Base-by-base conservation (phyloP, 2,888 invertebrate species). In the Epinotia ramella region DNA sequence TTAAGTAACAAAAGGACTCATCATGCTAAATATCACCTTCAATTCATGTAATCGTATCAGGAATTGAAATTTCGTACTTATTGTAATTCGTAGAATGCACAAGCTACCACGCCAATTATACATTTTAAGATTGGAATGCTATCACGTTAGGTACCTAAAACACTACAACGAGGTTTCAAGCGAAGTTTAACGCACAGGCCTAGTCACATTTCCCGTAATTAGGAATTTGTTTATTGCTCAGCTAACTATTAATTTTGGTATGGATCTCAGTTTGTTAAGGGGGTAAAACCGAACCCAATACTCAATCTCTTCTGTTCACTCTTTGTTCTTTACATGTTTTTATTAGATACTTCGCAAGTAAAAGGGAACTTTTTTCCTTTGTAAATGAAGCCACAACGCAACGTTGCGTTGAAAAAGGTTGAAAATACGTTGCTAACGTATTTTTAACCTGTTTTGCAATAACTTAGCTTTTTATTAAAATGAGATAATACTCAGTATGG, bases 111-210 rank as follows among this genome's bases (percentile, higher is more conserved):
- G 33, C 49, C 24, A 62, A 73, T 70, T 75, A 70, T 60, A 49
- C 49, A 60, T 53, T 75, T 65, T 49, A n/a, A n/a, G 65, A 44
- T 65, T 53, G 53, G 59, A 65, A 64, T 69, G 53, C 40, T 64
- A 65, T 60, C 28, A 64, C 46, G 74, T 70, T 59, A 65, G 20
- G 20, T 20, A 20, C 49, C 59, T 46, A 70, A 76, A 75, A 76
- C 56, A 67, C 28, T 46, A 56, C 49, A 71, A 53, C 24, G 44
- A 60, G 3, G 62, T 67, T 71, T 28, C 33, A 66, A 28, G 46
- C 71, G 53, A 71, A 71, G 65, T 75, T 66, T 60, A 53, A 64
- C 9, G 28, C 28, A 49, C 28, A 49, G 12, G 33, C 6, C 33
- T 75, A 28, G 62, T 71, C 44, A 60, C 11, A 24, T 44, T 66